Evolutionary conservation across 2,888 invertebrate genomes (phyloP).

Genomic region (Lissonota sp.): DNA sequence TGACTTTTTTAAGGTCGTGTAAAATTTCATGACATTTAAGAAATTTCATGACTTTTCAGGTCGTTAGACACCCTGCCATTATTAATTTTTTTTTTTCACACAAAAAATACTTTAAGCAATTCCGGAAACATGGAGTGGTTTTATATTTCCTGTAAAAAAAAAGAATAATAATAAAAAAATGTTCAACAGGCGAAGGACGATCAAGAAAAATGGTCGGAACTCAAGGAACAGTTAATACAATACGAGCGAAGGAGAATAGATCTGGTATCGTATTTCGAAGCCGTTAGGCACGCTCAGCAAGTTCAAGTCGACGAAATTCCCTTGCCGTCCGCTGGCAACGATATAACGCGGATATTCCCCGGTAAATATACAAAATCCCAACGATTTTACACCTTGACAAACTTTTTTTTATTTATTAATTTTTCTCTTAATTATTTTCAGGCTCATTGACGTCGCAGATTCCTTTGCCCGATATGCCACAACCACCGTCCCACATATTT

Average conservation of each 20-base stretch:
- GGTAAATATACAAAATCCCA: too few relatives aligned
- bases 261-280: slow-evolving; percentile 96
- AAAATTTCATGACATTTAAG: too few relatives aligned
- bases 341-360: slow-evolving; percentile 77
- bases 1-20: too few relatives aligned
- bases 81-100: too few relatives aligned
- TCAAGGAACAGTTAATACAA: slow-evolving; percentile 95
- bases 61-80: too few relatives aligned
- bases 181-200: slow-evolving; percentile 94
- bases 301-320: slow-evolving; percentile 98
- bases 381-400: too few relatives aligned
- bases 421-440: slow-evolving; percentile 48
- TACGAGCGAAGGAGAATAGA: slow-evolving; percentile 95
- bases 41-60: too few relatives aligned
- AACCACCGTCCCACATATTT: slow-evolving; percentile 79
- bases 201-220: slow-evolving; percentile 95
- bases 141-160: not conserved
- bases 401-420: too few relatives aligned
- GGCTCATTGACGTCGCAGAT: slow-evolving; percentile 86
- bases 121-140: too few relatives aligned
- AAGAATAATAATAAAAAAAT: not conserved
- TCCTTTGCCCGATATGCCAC: slow-evolving; percentile 85
- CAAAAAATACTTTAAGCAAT: too few relatives aligned
- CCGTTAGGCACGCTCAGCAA: slow-evolving; percentile 97
- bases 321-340: slow-evolving; percentile 87